A percentile compares a stretch with the other conserved stretches of the same genome.
Conservation (phyloP, 1,140 invertebrate species). For the Apolygus lucorum region DNA sequence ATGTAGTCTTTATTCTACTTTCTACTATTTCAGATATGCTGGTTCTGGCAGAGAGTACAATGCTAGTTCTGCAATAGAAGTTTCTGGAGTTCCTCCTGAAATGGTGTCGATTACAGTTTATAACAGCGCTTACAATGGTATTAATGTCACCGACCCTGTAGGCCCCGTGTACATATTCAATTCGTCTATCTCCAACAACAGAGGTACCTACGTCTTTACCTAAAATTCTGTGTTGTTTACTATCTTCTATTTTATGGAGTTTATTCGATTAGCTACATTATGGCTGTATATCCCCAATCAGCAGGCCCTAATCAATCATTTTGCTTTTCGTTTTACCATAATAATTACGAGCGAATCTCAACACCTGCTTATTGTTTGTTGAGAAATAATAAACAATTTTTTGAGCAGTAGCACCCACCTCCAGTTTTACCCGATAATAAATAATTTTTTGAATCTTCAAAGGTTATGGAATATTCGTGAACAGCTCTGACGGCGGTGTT, state of each 20-base stretch:
- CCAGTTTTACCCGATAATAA: too few relatives aligned
- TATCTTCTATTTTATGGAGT: too few relatives aligned
- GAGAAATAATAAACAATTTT: too few relatives aligned
- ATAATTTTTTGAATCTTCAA: constrained; percentile 7
- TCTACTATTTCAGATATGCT: constrained; percentile 49
- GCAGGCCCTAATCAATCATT: too few relatives aligned
- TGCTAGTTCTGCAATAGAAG: constrained; percentile 74
- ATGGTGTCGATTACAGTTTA: constrained; percentile 71
- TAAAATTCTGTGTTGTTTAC: too few relatives aligned
- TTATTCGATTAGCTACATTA: too few relatives aligned
- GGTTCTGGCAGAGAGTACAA: constrained; percentile 73
- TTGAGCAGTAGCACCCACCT: too few relatives aligned
- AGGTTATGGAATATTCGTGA: constrained; percentile 83
- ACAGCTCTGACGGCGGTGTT: constrained; percentile 69
- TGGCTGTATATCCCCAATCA: too few relatives aligned
- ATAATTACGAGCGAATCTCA: too few relatives aligned
- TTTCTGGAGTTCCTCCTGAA: constrained; percentile 75
- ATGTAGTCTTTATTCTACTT: background rate
- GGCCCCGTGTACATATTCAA: constrained; percentile 73
- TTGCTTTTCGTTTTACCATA: too few relatives aligned
- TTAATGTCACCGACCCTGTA: constrained; percentile 78
- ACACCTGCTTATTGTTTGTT: too few relatives aligned
- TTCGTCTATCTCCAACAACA: constrained; percentile 71
- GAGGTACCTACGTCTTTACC: too few relatives aligned
- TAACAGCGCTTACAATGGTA: constrained; percentile 80